phyloP scores from a whole-genome alignment of 2,113 vertebrate genomes.

The Salminus brasiliensis region DNA sequence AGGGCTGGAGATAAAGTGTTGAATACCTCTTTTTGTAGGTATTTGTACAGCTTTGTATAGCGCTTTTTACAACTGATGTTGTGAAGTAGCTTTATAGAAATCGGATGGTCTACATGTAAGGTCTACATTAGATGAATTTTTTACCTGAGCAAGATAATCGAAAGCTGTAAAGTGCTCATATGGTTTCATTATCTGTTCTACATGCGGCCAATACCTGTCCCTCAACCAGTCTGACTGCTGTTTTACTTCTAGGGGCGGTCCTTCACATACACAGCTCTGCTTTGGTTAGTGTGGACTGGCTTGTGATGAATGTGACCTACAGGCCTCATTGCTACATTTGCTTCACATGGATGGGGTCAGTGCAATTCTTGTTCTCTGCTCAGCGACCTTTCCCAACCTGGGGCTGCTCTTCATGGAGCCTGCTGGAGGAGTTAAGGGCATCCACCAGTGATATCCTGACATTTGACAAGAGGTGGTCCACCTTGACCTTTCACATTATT shows the following conservation, averaged over 20 bases:
- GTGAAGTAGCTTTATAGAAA: too few relatives aligned
- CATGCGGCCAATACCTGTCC: conserved; percentile 71
- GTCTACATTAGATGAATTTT: too few relatives aligned
- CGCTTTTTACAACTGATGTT: too few relatives aligned
- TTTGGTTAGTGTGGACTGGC: conserved; percentile 81
- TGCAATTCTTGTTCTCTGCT: conserved; percentile 82
- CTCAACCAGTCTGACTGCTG: conserved; percentile 66
- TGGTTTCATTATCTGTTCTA: conserved; percentile 26
- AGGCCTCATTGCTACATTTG: conserved; percentile 87
- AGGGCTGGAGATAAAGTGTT: too few relatives aligned
- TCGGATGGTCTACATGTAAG: too few relatives aligned
- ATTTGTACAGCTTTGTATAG: too few relatives aligned
- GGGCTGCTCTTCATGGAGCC: conserved; percentile 81
- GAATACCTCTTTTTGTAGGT: too few relatives aligned
- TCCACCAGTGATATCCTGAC: conserved; percentile 60
- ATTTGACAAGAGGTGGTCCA: conserved; percentile 83
- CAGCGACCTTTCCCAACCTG: conserved; percentile 66
- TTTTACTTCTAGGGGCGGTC: conserved; percentile 76
- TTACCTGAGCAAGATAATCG: too few relatives aligned
- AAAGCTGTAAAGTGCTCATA: too few relatives aligned
- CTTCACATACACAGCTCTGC: conserved; percentile 85
- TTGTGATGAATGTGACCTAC: conserved; percentile 88
- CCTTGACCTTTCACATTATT: background rate
- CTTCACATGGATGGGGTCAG: conserved; percentile 69
- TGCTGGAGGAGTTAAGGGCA: conserved; percentile 75